phyloP scores from a whole-genome alignment of 2,888 invertebrate species.

The Caenorhabditis panamensis region DNA sequence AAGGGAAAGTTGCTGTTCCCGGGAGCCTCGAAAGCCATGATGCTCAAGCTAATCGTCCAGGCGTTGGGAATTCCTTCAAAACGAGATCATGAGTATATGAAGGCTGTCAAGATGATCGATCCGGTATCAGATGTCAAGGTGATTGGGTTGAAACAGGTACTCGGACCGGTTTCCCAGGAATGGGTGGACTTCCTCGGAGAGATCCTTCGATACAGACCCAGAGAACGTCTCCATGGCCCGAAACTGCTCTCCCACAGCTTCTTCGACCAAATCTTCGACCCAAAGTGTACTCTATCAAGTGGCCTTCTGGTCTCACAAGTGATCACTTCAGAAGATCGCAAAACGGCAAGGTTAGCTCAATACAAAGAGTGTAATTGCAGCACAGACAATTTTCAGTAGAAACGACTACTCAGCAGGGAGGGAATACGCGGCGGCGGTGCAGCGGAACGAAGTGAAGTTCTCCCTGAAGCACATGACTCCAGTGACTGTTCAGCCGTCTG shows the following conservation, averaged over 20 bases:
- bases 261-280: slow-evolving; percentile 66
- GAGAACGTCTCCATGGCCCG: slow-evolving; percentile 67
- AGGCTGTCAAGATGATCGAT: slow-evolving; percentile 39
- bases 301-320: slow-evolving; percentile 62
- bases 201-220: slow-evolving; percentile 70
- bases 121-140: slow-evolving; percentile 24
- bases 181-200: slow-evolving; percentile 60
- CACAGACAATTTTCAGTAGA: slow-evolving; percentile 10
- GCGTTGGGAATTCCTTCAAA: slow-evolving; percentile 55
- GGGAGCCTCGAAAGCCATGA: slow-evolving; percentile 63
- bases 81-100: slow-evolving; percentile 60
- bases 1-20: slow-evolving; percentile 68
- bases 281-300: slow-evolving; percentile 52
- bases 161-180: slow-evolving; percentile 46
- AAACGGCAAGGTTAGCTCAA: slow-evolving; percentile 36
- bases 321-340: slow-evolving; percentile 62
- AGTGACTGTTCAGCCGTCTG: background rate
- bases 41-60: slow-evolving; percentile 60
- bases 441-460: slow-evolving; percentile 34
- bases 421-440: slow-evolving; percentile 34
- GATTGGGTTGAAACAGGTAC: slow-evolving; percentile 38
- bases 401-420: slow-evolving; percentile 35
- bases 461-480: slow-evolving; percentile 18
- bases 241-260: slow-evolving; percentile 67
- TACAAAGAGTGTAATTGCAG: background rate